These are phyloP conservation scores for Caenorhabditis parvicauda DNA, from an alignment of 2,888 invertebrate species.

Conservation along the genomic window DNA sequence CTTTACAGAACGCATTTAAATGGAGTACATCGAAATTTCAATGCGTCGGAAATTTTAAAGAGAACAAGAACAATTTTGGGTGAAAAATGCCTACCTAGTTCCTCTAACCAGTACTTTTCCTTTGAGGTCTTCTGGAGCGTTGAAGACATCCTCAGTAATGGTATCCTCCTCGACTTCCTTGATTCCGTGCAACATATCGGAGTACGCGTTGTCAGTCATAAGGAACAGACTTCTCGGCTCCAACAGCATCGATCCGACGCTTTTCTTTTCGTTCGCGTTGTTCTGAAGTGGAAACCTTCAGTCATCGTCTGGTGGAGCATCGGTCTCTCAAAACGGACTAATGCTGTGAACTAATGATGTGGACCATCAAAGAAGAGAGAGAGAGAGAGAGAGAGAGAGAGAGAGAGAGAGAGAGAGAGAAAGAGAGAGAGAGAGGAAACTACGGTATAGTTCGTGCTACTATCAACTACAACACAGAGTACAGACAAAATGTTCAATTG, in stretches of 20 bases:
- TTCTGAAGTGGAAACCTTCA: too few species aligned
- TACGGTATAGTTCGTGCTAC: too few species aligned
- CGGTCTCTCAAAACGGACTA: too few species aligned
- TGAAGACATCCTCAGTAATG: conserved; percentile 34
- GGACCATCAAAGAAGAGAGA: too few species aligned
- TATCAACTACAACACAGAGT: too few species aligned
- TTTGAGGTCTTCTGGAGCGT: conserved; percentile 15
- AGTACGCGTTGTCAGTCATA: conserved; percentile 80
- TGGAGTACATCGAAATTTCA: too few species aligned
- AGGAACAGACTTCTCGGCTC: conserved; percentile 85
- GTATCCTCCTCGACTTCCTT: conserved; percentile 32
- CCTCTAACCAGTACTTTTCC: conserved; percentile 23
- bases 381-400: too few species aligned
- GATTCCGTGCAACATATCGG: conserved; percentile 68
- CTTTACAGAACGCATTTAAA: neutral
- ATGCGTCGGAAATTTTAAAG: neutral
- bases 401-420: too few species aligned
- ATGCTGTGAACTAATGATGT: too few species aligned
- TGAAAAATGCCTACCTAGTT: conserved; percentile 11
- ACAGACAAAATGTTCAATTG: too few species aligned
- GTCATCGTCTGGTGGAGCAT: conserved; percentile 11
- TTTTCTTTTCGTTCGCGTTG: conserved; percentile 11
- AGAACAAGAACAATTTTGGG: neutral
- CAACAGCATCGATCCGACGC: conserved; percentile 70
- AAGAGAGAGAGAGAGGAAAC: too few species aligned